These are phyloP conservation scores for Chondrosia reniformis DNA, from an alignment of 37 sponge, comb jelly and placozoan genomes.

Conservation along the genomic window DNA sequence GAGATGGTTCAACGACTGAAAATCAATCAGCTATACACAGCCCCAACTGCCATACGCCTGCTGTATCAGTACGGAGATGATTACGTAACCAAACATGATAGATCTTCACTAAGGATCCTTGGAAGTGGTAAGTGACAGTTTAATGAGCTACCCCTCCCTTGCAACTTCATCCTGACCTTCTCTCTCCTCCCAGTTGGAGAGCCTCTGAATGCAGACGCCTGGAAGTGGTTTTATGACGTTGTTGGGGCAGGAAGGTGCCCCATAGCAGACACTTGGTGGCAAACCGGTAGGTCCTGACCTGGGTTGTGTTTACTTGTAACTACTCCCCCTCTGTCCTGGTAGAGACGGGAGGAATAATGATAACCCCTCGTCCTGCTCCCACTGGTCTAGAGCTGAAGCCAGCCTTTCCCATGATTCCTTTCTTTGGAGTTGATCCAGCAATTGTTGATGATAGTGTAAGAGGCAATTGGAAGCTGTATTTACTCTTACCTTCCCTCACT, in stretches of 20 bases:
- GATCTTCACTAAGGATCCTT: constrained; percentile 75
- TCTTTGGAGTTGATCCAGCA: constrained; percentile 87
- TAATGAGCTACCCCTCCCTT: not conserved
- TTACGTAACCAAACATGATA: constrained; percentile 79
- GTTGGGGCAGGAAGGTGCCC: constrained; percentile 40
- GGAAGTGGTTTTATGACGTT: constrained; percentile 42
- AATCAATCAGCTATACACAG: constrained; percentile 5
- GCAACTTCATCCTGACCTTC: not conserved
- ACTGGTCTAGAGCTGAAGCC: constrained; percentile 76
- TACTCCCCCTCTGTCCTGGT: not conserved
- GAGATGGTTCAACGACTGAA: constrained; percentile 2
- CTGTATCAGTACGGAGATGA: constrained; percentile 81
- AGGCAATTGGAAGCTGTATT: not conserved
- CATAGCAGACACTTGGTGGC: constrained; percentile 78
- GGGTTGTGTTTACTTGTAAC: not conserved
- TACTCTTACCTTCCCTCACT: not conserved
- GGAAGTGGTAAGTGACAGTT: constrained; percentile 72
- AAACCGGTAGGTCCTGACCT: constrained; percentile 36
- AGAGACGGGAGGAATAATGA: constrained; percentile 93
- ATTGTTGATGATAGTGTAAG: constrained; percentile 50
- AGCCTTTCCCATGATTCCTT: constrained; percentile 90
- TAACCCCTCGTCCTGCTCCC: constrained; percentile 85
- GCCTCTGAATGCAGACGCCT: constrained; percentile 52
- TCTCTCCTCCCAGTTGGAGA: constrained; percentile 35
- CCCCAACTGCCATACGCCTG: constrained; percentile 92